Evolutionary conservation across 2,888 invertebrate species (phyloP).

Genomic region (Chironomus riparius): DNA sequence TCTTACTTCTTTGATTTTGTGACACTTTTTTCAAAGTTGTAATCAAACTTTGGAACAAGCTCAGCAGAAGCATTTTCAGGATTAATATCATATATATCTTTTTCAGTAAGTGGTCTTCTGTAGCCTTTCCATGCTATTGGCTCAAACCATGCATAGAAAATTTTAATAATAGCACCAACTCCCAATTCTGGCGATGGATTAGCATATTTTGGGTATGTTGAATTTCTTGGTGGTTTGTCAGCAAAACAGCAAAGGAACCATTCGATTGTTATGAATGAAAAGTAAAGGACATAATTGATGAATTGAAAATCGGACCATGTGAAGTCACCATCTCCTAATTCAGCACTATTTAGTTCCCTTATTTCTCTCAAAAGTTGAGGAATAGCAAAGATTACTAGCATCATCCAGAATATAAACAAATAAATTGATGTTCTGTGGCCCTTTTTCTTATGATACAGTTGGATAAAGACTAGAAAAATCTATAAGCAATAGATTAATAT

Average conservation of each 20-base stretch:
- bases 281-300: neutral
- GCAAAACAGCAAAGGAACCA: neutral
- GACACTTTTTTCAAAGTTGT: constrained; percentile 37
- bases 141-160: constrained; percentile 47
- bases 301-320: constrained; percentile 27
- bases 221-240: neutral
- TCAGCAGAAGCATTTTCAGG: constrained; percentile 37
- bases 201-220: neutral
- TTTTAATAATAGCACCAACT: constrained; percentile 30
- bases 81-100: constrained; percentile 48
- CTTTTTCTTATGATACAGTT: constrained; percentile 42
- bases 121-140: constrained; percentile 44
- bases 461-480: constrained; percentile 37
- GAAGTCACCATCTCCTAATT: neutral
- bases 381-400: constrained; percentile 40
- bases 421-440: constrained; percentile 48
- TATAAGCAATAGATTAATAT: neutral
- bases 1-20: constrained; percentile 27
- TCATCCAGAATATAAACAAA: constrained; percentile 48
- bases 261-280: neutral
- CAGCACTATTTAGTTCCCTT: constrained; percentile 30
- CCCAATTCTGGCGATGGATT: constrained; percentile 30
- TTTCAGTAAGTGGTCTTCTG: constrained; percentile 42
- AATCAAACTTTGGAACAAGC: constrained; percentile 39
- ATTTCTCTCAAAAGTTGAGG: constrained; percentile 31